Percentiles rank a stretch among this genome's conserved stretches.
phyloP scores from a whole-genome alignment of 2,888 invertebrate genomes.

The Cheilosia scutellata region DNA sequence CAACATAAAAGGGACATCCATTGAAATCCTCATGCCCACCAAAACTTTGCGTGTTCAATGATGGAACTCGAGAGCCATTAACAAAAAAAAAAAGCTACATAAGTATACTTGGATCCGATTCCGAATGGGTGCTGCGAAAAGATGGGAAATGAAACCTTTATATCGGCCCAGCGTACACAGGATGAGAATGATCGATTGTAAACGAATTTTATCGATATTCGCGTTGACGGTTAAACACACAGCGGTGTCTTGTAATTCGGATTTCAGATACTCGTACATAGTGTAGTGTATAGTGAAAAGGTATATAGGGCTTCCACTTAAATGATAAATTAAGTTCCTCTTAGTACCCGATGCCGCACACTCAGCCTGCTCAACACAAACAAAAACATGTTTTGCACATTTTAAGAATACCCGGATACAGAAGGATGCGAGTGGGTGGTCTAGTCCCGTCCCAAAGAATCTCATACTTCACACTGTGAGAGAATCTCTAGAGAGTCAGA shows the following conservation, averaged over 20 bases:
- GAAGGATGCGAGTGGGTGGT: slow-evolving; percentile 52
- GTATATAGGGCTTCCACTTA: background rate
- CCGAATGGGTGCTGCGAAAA: background rate
- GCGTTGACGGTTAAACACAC: slow-evolving; percentile 35
- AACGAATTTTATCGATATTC: slow-evolving; percentile 62
- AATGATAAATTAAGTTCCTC: slow-evolving; percentile 42
- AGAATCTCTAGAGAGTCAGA: slow-evolving; percentile 5
- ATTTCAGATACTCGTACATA: slow-evolving; percentile 10
- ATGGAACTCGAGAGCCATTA: slow-evolving; percentile 19
- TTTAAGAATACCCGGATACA: slow-evolving; percentile 20
- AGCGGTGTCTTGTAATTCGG: slow-evolving; percentile 24
- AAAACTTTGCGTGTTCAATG: slow-evolving; percentile 5
- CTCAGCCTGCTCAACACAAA: slow-evolving; percentile 23
- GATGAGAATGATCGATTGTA: slow-evolving; percentile 59
- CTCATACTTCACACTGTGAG: slow-evolving; percentile 3
- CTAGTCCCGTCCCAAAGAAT: slow-evolving; percentile 10
- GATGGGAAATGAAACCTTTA: slow-evolving; percentile 11
- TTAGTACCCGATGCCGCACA: background rate
- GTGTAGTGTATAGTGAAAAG: slow-evolving; percentile 2
- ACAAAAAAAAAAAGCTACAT: background rate
- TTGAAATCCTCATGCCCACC: background rate
- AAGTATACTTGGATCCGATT: slow-evolving; percentile 9
- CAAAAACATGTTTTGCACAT: slow-evolving; percentile 43
- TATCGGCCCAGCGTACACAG: background rate
- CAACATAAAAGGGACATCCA: slow-evolving; percentile 35